These are phyloP conservation scores for Eupeodes luniger DNA, from an alignment of 2,888 invertebrate species.

Conservation along the genomic window DNA sequence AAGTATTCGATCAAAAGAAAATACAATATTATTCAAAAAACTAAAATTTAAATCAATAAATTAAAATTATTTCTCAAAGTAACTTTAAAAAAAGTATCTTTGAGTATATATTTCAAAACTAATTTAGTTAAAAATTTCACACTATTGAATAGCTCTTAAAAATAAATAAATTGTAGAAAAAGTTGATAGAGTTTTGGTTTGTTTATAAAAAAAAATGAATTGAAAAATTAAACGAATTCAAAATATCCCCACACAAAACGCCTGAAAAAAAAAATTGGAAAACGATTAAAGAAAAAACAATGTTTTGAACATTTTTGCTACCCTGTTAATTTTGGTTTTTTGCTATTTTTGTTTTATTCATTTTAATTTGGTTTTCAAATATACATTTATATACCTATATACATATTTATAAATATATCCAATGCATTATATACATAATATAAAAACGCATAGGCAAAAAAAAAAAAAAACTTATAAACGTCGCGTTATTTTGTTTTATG, in stretches of 20 bases:
- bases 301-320: conserved; percentile 63
- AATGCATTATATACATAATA: conserved; percentile 40
- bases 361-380: conserved; percentile 33
- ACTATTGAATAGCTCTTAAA: conserved; percentile 52
- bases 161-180: conserved; percentile 27
- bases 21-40: too few species aligned
- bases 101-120: too few species aligned
- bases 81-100: too few species aligned
- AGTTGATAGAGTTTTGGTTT: conserved; percentile 64
- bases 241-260: conserved; percentile 60
- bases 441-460: conserved; percentile 44
- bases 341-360: conserved; percentile 61
- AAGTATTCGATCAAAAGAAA: not conserved
- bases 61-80: too few species aligned
- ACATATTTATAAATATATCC: conserved; percentile 26
- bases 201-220: conserved; percentile 44
- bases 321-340: conserved; percentile 69
- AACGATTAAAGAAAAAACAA: conserved; percentile 42
- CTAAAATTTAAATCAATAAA: too few species aligned
- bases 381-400: not conserved
- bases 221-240: conserved; percentile 50
- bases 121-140: not conserved
- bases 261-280: conserved; percentile 23
- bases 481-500: conserved; percentile 37
- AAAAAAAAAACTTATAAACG: conserved; percentile 19